Conservation (phyloP, 2,888 invertebrate species). For the Tetrapedia diversipes region DNA sequence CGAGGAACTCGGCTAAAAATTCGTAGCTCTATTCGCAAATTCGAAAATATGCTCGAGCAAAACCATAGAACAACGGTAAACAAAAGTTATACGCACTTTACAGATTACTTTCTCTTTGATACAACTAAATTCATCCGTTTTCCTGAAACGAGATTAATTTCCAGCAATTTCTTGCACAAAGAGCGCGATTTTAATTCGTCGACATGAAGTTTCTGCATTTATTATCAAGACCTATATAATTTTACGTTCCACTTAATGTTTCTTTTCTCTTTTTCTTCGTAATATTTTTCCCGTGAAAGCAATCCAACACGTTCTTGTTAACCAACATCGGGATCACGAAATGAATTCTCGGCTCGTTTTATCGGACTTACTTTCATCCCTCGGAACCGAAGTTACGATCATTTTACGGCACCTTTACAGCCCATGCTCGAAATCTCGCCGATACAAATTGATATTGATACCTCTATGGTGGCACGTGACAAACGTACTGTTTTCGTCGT, state of each 20-base stretch:
- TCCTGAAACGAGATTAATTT: too few species aligned
- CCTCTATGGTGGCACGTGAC: not conserved
- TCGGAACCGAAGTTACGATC: conserved; percentile 26
- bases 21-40: not conserved
- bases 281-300: not conserved
- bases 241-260: too few species aligned
- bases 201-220: not conserved
- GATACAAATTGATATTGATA: conserved; percentile 46
- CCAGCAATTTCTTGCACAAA: not conserved
- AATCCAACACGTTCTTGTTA: not conserved
- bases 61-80: too few species aligned
- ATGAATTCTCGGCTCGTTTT: conserved; percentile 15
- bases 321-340: not conserved
- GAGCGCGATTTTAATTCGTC: too few species aligned
- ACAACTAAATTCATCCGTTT: too few species aligned
- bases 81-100: too few species aligned
- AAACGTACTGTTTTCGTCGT: conserved; percentile 9
- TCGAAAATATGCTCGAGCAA: too few species aligned
- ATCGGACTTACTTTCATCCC: conserved; percentile 16
- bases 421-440: conserved; percentile 32
- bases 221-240: too few species aligned
- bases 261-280: not conserved
- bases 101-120: too few species aligned
- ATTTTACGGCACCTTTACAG: conserved; percentile 34
- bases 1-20: conserved; percentile 5